Evolutionary conservation across 2,888 invertebrate species (phyloP).

Genomic region (Monopis laevigella): DNA sequence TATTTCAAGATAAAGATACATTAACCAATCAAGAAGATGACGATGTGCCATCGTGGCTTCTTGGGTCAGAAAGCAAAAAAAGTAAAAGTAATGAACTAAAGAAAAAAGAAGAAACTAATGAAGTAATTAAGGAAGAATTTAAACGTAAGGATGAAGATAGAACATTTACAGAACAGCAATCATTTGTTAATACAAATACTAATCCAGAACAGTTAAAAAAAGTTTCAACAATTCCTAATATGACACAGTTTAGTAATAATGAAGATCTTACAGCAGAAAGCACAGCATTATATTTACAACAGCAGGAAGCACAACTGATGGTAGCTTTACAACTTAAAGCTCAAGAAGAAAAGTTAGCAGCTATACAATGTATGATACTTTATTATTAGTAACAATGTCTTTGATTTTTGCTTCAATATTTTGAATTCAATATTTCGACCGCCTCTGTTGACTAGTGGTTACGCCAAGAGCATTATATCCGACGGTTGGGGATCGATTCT

Average conservation of each 20-base stretch:
- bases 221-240: constrained; percentile 14
- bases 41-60: constrained; percentile 52
- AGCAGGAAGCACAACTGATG: constrained; percentile 70
- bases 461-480: no score
- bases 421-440: no score
- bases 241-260: constrained; percentile 30
- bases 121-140: constrained; percentile 11
- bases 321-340: constrained; percentile 70
- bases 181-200: neutral
- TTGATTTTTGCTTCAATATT: no score
- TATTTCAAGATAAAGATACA: constrained; percentile 45
- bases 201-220: neutral
- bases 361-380: constrained; percentile 56
- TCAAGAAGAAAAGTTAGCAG: constrained; percentile 68
- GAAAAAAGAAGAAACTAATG: constrained; percentile 21
- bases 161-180: no score
- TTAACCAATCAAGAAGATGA: constrained; percentile 29
- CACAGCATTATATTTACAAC: constrained; percentile 64
- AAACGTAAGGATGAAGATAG: neutral
- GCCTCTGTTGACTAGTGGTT: no score
- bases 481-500: no score
- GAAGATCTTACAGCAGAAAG: constrained; percentile 62
- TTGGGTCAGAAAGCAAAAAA: constrained; percentile 37
- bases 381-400: no score
- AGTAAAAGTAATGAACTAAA: constrained; percentile 28